Percentiles rank a stretch among this genome's conserved stretches.
phyloP scores from a whole-genome alignment of 2,888 invertebrate genomes.

The Melanostoma mellinum region DNA sequence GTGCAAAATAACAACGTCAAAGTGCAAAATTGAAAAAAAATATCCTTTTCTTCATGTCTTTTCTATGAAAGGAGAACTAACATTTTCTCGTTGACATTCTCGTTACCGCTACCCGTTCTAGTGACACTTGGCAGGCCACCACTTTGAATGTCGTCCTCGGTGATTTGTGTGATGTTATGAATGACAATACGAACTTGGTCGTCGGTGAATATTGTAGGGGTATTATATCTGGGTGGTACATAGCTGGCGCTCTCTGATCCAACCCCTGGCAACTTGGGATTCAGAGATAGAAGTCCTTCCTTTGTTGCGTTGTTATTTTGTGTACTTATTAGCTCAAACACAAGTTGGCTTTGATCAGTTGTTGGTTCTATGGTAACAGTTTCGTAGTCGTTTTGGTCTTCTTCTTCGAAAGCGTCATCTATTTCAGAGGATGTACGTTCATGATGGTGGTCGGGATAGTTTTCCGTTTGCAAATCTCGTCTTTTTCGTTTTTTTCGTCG shows the following conservation, averaged over 20 bases:
- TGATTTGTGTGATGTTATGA: constrained; percentile 86
- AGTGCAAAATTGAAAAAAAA: constrained; percentile 30
- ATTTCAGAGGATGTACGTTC: constrained; percentile 74
- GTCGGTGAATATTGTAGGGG: constrained; percentile 76
- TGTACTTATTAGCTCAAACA: constrained; percentile 62
- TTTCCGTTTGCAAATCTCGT: constrained; percentile 47
- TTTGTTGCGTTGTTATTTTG: constrained; percentile 51
- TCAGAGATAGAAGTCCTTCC: constrained; percentile 37
- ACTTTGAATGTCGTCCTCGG: constrained; percentile 80
- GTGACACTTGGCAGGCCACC: constrained; percentile 73
- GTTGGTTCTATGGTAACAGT: constrained; percentile 27
- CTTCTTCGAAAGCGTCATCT: constrained; percentile 76
- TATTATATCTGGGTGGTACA: constrained; percentile 54
- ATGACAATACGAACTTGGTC: constrained; percentile 86
- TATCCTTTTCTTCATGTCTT: neutral
- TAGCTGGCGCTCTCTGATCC: neutral
- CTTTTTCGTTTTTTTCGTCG: constrained; percentile 55
- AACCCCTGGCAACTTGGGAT: constrained; percentile 1
- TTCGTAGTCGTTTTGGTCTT: constrained; percentile 21
- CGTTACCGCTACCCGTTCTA: constrained; percentile 74
- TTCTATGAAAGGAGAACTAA: constrained; percentile 67
- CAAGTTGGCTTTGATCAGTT: constrained; percentile 54
- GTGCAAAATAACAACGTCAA: constrained; percentile 19
- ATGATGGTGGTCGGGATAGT: constrained; percentile 26
- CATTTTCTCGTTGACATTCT: constrained; percentile 79